Percentiles rank a stretch among this genome's conserved stretches.
Conservation (phyloP, 2,113 vertebrate species). For the Hemichromis elongatus region DNA sequence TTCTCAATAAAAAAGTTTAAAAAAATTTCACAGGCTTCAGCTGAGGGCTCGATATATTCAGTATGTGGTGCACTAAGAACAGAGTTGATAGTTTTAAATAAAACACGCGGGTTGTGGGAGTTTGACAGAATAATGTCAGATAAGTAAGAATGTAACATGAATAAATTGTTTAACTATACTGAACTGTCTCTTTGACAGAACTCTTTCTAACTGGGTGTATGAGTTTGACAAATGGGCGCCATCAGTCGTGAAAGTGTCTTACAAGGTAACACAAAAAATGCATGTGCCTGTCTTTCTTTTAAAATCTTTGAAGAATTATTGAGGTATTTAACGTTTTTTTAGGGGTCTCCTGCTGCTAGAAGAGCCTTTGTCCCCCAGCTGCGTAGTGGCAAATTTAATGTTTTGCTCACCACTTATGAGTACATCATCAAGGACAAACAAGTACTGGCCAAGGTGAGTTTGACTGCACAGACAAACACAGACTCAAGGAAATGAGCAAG, state of each 20-base stretch:
- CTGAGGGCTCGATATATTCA: no score
- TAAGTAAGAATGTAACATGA: not conserved
- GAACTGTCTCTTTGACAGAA: constrained; percentile 68
- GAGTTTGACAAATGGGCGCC: constrained; percentile 99
- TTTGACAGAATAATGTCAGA: no score
- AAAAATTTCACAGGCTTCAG: no score
- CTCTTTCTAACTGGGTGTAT: constrained; percentile 96
- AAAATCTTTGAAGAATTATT: not conserved
- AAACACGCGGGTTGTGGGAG: no score
- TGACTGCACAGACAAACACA: not conserved
- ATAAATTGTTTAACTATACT: not conserved
- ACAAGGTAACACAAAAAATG: constrained; percentile 78
- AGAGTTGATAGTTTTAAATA: no score
- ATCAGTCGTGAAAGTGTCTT: constrained; percentile 94
- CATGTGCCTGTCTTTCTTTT: not conserved
- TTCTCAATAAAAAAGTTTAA: no score
- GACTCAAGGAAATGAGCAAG: not conserved
- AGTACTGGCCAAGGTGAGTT: constrained; percentile 89
- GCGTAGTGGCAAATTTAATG: constrained; percentile 94
- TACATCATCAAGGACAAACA: constrained; percentile 99
- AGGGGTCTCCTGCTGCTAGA: constrained; percentile 93
- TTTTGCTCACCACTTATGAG: constrained; percentile 92
- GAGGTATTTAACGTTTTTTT: not conserved
- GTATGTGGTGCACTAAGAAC: no score
- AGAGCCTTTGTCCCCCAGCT: constrained; percentile 90